These are phyloP conservation scores for Coboldia fuscipes DNA, from an alignment of 1,140 invertebrate genomes.

Conservation along the genomic window DNA sequence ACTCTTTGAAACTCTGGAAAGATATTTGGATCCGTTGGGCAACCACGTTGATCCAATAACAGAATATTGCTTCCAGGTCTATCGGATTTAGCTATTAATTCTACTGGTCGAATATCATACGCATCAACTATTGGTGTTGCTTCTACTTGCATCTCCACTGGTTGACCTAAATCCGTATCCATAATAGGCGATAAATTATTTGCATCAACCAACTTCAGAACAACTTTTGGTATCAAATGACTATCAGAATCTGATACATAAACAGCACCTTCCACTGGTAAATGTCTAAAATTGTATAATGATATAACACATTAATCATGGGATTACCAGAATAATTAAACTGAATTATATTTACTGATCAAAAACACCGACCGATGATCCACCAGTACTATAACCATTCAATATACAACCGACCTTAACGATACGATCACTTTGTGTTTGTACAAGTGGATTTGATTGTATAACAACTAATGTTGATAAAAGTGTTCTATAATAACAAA, in stretches of 20 bases:
- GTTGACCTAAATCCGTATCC: no score
- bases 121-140: conserved; percentile 11
- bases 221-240: conserved; percentile 14
- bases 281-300: conserved; percentile 11
- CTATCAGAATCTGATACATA: conserved; percentile 17
- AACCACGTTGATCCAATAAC: conserved; percentile 34
- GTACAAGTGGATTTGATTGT: conserved; percentile 40
- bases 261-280: conserved; percentile 12
- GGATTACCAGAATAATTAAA: conserved; percentile 6
- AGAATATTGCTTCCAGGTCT: conserved; percentile 24
- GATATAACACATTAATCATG: conserved; percentile 8
- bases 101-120: conserved; percentile 14
- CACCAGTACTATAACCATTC: conserved; percentile 10
- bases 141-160: no score
- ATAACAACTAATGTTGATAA: conserved; percentile 35
- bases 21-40: conserved; percentile 29
- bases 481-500: no score
- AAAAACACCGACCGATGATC: conserved; percentile 10
- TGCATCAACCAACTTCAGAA: conserved; percentile 9
- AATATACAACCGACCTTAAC: conserved; percentile 38
- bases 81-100: conserved; percentile 22
- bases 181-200: no score
- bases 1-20: conserved; percentile 21
- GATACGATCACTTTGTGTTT: conserved; percentile 38
- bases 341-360: conserved; percentile 14